A percentile compares a stretch with the other conserved stretches of the same genome.
Evolutionary conservation across 2,797 vertebrate genomes (phyloP).

Genomic region (Chanos chanos): DNA sequence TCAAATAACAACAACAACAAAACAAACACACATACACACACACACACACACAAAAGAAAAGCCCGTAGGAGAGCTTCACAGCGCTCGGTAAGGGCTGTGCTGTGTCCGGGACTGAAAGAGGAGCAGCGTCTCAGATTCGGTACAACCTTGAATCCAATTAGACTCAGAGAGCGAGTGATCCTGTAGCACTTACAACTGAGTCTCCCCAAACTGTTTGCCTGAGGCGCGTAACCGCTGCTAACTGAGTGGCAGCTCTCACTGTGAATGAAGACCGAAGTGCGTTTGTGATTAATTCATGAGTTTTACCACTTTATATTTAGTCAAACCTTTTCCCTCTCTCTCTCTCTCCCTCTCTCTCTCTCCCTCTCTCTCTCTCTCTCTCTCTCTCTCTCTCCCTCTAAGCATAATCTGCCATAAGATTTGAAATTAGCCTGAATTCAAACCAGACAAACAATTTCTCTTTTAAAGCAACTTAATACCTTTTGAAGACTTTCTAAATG

Average conservation of each 20-base stretch:
- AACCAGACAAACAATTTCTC: constrained; percentile 18
- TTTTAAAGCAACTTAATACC: constrained; percentile 50
- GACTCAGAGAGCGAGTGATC: no score
- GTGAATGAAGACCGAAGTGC: background rate
- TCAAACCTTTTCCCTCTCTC: constrained; percentile 10
- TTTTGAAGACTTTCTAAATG: constrained; percentile 16
- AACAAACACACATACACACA: no score
- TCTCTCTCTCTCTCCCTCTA: background rate
- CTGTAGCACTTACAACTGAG: no score
- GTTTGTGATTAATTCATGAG: background rate
- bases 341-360: no score
- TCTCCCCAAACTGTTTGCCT: background rate
- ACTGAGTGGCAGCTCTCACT: constrained; percentile 1
- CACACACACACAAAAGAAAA: no score
- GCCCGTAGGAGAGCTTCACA: no score
- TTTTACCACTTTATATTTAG: background rate
- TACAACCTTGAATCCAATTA: no score
- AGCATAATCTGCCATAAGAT: constrained; percentile 14
- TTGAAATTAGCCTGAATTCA: constrained; percentile 17
- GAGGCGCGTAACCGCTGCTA: background rate
- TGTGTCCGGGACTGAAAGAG: no score
- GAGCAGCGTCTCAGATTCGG: no score
- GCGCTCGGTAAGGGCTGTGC: no score
- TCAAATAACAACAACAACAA: no score
- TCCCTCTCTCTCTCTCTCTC: no score